phyloP scores from a whole-genome alignment of 2,888 invertebrate genomes.

The Phengaris alcon region DNA sequence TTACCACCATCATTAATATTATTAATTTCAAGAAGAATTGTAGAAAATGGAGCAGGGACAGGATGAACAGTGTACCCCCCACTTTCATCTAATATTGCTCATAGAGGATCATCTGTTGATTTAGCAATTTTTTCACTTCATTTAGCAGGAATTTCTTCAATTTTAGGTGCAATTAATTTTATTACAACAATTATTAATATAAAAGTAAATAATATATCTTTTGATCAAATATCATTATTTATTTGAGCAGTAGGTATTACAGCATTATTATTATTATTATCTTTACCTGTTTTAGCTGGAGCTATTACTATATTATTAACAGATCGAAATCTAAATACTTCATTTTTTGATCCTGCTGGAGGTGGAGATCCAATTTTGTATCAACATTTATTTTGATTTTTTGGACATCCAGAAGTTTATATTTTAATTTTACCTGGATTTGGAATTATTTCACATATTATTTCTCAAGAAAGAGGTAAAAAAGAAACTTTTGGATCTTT shows the following conservation, averaged over 20 bases:
- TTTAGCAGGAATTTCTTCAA: slow-evolving; percentile 85
- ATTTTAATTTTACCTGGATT: slow-evolving; percentile 91
- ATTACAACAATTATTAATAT: slow-evolving; percentile 88
- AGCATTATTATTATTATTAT: slow-evolving; percentile 79
- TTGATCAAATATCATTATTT: slow-evolving; percentile 85
- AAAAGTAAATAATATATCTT: slow-evolving; percentile 78
- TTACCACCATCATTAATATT: slow-evolving; percentile 84
- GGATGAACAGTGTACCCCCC: slow-evolving; percentile 90
- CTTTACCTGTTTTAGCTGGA: slow-evolving; percentile 87
- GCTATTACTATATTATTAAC: slow-evolving; percentile 89
- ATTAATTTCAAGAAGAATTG: slow-evolving; percentile 81
- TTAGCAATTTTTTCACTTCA: slow-evolving; percentile 88
- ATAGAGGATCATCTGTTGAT: slow-evolving; percentile 84
- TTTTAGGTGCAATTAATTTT: slow-evolving; percentile 89
- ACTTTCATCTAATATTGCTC: slow-evolving; percentile 81
- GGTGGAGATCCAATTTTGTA: slow-evolving; percentile 90
- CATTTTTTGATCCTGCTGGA: slow-evolving; percentile 89
- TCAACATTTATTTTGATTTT: slow-evolving; percentile 93
- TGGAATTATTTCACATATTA: slow-evolving; percentile 89
- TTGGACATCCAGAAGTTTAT: slow-evolving; percentile 92
- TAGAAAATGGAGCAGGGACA: slow-evolving; percentile 85
- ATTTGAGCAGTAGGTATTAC: slow-evolving; percentile 83
- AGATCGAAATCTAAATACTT: slow-evolving; percentile 89
- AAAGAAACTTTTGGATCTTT: slow-evolving; percentile 85
- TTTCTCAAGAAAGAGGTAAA: slow-evolving; percentile 86